phyloP scores from a whole-genome alignment of 1,140 invertebrate genomes.

The Epicauta chinensis region DNA sequence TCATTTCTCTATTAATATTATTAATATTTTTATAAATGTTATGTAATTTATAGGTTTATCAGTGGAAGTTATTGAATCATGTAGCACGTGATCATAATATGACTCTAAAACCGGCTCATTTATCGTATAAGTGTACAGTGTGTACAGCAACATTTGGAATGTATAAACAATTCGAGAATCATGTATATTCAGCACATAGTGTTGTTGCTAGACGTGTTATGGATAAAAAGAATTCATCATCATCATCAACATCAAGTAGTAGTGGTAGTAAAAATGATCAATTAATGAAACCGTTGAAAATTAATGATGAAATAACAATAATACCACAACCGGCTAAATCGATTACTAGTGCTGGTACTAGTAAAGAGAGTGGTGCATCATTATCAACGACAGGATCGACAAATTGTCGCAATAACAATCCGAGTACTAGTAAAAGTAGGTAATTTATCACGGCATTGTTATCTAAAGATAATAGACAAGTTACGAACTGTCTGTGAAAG shows the following conservation, averaged over 20 bases:
- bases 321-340: conserved; percentile 75
- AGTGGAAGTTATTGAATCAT: conserved; percentile 87
- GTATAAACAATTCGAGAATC: conserved; percentile 92
- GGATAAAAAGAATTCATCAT: conserved; percentile 58
- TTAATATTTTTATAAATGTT: neutral
- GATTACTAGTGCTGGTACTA: conserved; percentile 21
- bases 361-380: conserved; percentile 31
- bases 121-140: conserved; percentile 92
- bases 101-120: conserved; percentile 83
- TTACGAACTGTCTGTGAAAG: conserved; percentile 1
- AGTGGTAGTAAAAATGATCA: conserved; percentile 56
- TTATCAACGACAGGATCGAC: conserved; percentile 17
- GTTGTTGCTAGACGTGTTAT: conserved; percentile 73
- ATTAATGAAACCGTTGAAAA: conserved; percentile 77
- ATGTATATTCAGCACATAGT: conserved; percentile 88
- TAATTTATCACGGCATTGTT: conserved; percentile 9
- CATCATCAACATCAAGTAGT: conserved; percentile 43
- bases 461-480: neutral
- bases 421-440: conserved; percentile 36
- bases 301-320: conserved; percentile 89
- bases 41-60: conserved; percentile 70
- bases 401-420: conserved; percentile 16
- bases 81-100: conserved; percentile 85
- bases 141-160: conserved; percentile 91
- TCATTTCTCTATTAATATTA: neutral